Evolutionary conservation across 2,797 vertebrate genomes (phyloP).

Genomic region (Anomalospiza imberbis): DNA sequence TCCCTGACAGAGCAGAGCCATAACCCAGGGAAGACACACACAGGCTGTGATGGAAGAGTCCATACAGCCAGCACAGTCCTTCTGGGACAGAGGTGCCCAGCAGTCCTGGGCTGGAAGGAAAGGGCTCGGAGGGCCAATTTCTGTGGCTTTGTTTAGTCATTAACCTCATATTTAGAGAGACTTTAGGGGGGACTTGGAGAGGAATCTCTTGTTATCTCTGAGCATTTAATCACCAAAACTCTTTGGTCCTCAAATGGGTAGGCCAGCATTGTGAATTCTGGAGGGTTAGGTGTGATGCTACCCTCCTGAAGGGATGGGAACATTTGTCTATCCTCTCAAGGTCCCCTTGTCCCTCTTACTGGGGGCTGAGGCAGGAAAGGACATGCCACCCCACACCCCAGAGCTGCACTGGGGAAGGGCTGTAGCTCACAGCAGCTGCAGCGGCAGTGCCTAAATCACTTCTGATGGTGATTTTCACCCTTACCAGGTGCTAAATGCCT

Average conservation of each 20-base stretch:
- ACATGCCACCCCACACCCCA: not conserved
- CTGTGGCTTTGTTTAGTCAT: not conserved
- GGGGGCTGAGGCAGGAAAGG: not conserved
- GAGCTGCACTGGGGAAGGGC: accelerated
- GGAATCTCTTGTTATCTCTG: not conserved
- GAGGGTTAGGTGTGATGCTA: not conserved
- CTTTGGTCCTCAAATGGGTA: not conserved
- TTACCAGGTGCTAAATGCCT: not conserved
- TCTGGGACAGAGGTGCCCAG: not conserved
- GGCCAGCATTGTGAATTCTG: not conserved
- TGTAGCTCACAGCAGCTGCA: accelerated
- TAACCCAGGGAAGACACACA: accelerated
- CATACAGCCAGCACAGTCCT: not conserved
- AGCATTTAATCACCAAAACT: not conserved
- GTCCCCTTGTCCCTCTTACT: not conserved
- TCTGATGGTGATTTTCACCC: not conserved
- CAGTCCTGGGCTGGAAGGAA: not conserved
- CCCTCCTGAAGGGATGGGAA: not conserved
- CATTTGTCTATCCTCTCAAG: not conserved
- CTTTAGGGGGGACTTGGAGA: not conserved
- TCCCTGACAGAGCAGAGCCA: accelerated
- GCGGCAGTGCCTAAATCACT: not conserved
- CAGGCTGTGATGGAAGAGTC: not conserved
- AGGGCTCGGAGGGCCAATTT: not conserved
- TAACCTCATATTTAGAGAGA: not conserved